Percentiles rank a stretch among this genome's conserved stretches.
These are phyloP conservation scores for Pegoplata infirma DNA, from an alignment of 2,888 invertebrate species.

Conservation along the genomic window DNA sequence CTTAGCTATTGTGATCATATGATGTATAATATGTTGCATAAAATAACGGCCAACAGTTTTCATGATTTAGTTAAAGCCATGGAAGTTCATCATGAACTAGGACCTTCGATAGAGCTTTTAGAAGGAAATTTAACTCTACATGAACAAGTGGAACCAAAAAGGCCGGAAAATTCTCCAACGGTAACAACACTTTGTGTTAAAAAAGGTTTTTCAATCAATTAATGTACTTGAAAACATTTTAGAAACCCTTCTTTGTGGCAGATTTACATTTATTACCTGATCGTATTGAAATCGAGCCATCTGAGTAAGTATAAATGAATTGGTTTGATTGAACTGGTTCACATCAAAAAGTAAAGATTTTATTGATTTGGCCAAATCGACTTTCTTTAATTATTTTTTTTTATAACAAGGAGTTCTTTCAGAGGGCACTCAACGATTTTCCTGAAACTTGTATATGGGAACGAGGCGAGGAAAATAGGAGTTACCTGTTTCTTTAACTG, in stretches of 20 bases:
- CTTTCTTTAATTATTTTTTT: too few relatives aligned
- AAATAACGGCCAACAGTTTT: slow-evolving; percentile 83
- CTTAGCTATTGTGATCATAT: slow-evolving; percentile 86
- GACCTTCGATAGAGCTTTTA: slow-evolving; percentile 79
- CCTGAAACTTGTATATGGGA: too few relatives aligned
- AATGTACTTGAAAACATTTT: slow-evolving; percentile 3
- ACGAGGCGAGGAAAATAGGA: too few relatives aligned
- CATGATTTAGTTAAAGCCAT: slow-evolving; percentile 80
- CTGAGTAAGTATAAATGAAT: slow-evolving; percentile 76
- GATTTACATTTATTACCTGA: slow-evolving; percentile 81
- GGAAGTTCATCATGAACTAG: slow-evolving; percentile 79
- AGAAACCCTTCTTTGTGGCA: slow-evolving; percentile 79
- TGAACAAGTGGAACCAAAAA: slow-evolving; percentile 79
- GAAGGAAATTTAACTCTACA: slow-evolving; percentile 77
- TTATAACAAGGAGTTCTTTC: too few relatives aligned
- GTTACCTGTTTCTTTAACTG: too few relatives aligned
- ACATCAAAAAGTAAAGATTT: too few relatives aligned
- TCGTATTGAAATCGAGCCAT: slow-evolving; percentile 80
- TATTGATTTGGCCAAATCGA: too few relatives aligned
- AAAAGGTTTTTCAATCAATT: background rate
- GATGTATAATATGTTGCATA: slow-evolving; percentile 84
- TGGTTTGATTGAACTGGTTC: too few relatives aligned
- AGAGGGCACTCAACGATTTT: too few relatives aligned
- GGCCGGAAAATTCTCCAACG: slow-evolving; percentile 78
- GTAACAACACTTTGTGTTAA: slow-evolving; percentile 72